Percentiles rank a stretch among this genome's conserved stretches.
Conservation (phyloP, 1,140 invertebrate genomes). For the Eurosta solidaginis region DNA sequence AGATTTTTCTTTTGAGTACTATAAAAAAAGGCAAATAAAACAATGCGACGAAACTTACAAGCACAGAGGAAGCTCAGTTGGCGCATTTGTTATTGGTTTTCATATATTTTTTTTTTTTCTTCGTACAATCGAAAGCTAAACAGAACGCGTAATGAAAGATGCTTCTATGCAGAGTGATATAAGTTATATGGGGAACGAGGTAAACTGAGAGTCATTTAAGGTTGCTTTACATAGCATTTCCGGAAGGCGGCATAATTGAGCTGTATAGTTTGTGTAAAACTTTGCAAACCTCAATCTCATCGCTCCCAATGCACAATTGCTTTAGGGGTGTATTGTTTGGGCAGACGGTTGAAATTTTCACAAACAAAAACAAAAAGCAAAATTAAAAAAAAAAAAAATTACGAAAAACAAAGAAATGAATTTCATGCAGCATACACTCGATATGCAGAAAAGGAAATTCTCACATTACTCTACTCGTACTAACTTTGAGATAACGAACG, state of each 20-base stretch:
- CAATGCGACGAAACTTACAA: neutral
- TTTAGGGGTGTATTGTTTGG: neutral
- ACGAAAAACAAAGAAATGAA: neutral
- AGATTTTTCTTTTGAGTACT: neutral
- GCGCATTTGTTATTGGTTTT: neutral
- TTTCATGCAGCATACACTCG: neutral
- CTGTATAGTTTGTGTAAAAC: neutral
- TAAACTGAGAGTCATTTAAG: no score
- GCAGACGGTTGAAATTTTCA: neutral
- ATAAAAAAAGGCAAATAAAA: conserved; percentile 19
- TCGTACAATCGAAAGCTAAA: no score
- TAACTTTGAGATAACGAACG: conserved; percentile 14
- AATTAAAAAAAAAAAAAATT: neutral
- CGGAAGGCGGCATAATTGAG: neutral
- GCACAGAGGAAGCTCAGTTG: neutral
- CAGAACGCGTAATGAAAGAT: neutral
- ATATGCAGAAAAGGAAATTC: neutral
- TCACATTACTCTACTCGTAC: no score
- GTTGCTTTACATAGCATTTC: no score
- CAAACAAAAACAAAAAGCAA: neutral
- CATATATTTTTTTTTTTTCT: no score
- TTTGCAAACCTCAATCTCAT: neutral
- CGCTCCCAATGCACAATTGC: no score
- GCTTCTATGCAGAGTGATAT: no score
- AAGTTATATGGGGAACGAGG: no score